Base-by-base conservation (phyloP, 2,888 invertebrate genomes). In the Magallana nippona region DNA sequence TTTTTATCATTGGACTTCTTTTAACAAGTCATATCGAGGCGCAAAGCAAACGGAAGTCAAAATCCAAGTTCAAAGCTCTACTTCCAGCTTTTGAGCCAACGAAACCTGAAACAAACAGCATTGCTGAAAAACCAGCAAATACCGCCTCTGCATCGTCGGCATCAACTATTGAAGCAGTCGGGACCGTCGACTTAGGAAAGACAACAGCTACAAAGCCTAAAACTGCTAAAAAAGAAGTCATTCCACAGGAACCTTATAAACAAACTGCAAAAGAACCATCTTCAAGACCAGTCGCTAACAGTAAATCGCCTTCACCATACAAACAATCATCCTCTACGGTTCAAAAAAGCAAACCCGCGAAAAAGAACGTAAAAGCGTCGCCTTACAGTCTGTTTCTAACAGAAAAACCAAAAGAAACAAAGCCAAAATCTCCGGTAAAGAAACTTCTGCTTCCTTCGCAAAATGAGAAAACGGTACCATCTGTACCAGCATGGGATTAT, bases 41-140 rank as follows among this genome's bases (percentile, higher is more conserved):
- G 15, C 71, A 71, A 27, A 71, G 13, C 71, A 71, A 71, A 71
- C 13, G 27, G 17, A 71, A 71, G 71, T 71, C 71, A 0, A 71
- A 71, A 32, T 71, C 71, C 11, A 71, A 71, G 27, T 71, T 71
- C 32, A 71, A 27, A 17, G 71, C 71, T 27, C 13, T 71, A 15
- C 71, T 71, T 15, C 71, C 71, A 3, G 32, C 15, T 15, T 71
- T 71, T 71, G 27, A 27, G 27, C 71, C 27, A 13, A 15, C 27
- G 1, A 71, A 71, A 19, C 71, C 27, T 3, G 19, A 71, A 71
- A 22, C 71, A 13, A 71, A 71, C 27, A 71, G 71, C 27, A 71
- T 71, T 71, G 71, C 27, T 3, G 71, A 71, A 13, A 71, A 71
- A 71, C 32, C 71, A 1, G 32, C 27, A 27, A 71, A 27, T 27